Evolutionary conservation across 2,113 vertebrate genomes (phyloP), one percentile per base, ranked within the genome.

Genomic region (Bufo gargarizans): DNA sequence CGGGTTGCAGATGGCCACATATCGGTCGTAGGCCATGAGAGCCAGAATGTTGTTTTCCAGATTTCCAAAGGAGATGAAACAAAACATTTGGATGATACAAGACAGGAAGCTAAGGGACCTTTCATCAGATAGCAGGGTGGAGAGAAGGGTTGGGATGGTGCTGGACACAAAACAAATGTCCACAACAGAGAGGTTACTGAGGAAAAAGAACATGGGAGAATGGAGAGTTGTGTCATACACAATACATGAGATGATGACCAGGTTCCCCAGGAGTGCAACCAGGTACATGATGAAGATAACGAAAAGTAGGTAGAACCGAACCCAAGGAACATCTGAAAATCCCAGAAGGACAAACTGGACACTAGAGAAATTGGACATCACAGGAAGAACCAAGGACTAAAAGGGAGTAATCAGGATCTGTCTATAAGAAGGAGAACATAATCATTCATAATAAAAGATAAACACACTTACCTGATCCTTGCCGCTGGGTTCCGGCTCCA

Each of bases 11-110:
- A 92, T 90, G 56, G 91, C 91, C 0, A 87, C 82, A 16, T 91
- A 91, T 19, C 87, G 59, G 53, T 92, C 91, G 14, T 86, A 90
- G 16, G 91, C 90, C 91, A 92, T 92, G 45, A 90, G 16, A 3
- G 91, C 82, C n/a, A 92, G n/a, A 10, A 90, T 83, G 69, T 91
- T 83, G 74, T 83, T 87, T 50, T 91, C 89, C 3, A 86, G 47
- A 58, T 82, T 88, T 33, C 82, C 90, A 7, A 91, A 80, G 20
- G 82, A 76, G 71, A 91, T 88, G 59, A 88, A 91, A 65, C 77
- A 85, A 61, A 86, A 91, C 74, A 84, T 90, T 63, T 91, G 91
- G 1, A 22, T 9, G 12, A 91, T 77, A 47, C 91, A 92, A n/a
- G 85, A 49, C 0, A 5, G 45, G 56, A 90, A 88, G 0, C 79